phyloP scores from a whole-genome alignment of 2,113 vertebrate species.

The Amphilophus citrinellus region DNA sequence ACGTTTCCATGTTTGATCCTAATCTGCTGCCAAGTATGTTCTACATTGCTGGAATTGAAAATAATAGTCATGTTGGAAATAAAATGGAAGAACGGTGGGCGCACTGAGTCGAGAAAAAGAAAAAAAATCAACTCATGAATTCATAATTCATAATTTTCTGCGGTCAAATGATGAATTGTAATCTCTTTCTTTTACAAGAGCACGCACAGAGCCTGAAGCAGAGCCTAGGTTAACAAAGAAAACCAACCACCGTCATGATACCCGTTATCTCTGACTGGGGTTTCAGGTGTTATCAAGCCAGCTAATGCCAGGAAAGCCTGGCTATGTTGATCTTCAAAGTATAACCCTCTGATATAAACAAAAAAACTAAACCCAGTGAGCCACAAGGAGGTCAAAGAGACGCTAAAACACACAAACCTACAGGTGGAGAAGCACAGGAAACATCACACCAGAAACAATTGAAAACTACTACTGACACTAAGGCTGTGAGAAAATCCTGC shows the following conservation, averaged over 20 bases:
- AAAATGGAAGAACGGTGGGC: neutral
- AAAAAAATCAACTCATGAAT: neutral
- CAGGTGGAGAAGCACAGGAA: neutral
- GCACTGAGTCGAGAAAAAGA: neutral
- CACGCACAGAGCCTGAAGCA: neutral
- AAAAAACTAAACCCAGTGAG: neutral
- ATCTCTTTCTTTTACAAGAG: neutral
- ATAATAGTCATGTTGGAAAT: neutral
- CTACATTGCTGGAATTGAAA: neutral
- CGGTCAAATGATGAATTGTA: neutral
- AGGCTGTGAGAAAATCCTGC: neutral
- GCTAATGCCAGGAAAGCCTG: neutral
- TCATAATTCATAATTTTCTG: neutral
- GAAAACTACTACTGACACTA: neutral
- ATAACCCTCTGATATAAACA: neutral
- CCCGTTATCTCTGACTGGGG: neutral
- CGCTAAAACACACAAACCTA: neutral
- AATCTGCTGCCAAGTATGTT: neutral
- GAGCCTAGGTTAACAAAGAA: neutral
- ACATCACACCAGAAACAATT: neutral
- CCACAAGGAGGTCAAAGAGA: neutral
- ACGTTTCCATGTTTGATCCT: neutral
- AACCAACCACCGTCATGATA: neutral
- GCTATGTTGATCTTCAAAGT: slow-evolving; percentile 2
- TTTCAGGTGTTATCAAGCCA: neutral